Evolutionary conservation across 1,140 invertebrate species (phyloP), one percentile per base, ranked within the genome.

Genomic region (Drosophila eugracilis): DNA sequence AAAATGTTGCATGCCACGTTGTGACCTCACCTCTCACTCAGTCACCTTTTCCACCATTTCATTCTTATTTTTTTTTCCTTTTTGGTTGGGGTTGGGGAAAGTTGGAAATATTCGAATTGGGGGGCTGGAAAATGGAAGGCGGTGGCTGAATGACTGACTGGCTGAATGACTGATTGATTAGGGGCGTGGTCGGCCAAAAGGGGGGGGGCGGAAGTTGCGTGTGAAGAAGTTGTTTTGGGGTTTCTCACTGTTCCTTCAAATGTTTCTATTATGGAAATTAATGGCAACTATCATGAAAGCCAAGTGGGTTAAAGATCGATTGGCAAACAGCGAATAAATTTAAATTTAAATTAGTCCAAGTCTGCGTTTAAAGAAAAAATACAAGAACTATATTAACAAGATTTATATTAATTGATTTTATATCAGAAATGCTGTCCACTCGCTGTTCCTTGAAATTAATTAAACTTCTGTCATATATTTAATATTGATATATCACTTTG

Each of bases 161-260:
- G 48, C 44, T 70, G 65, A 65, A 52, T 81, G 55, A 41, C 65
- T 62, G 81, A 73, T 49, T 78, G 79, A 86, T 70, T 55, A 65
- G 65, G 47, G 47, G 65, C 37, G 63, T 50, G 60, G 44, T 19
- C 6, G 17, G 55, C 37, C 19, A n/a, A n/a, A n/a, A n/a, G n/a
- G n/a, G n/a, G 39, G 10, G 22, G 5, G 42, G 44, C 28, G 59
- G 21, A 2, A 22, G 60, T 67, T 67, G 65, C 65, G 65, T 69
- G 65, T 19, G 30, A 67, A 69, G 37, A 67, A 69, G 65, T 67
- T 67, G 60, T 67, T 67, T 10, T 14, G 39, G 14, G 26, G 21
- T 21, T 42, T 10, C n/a, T 3, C 19, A 36, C n/a, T 24, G 24
- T 42, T 24, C 24, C 14, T 17, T 34, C 34, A 69, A 69, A 69